Evolutionary conservation across 2,113 vertebrate genomes (phyloP).

Genomic region (Athene cunicularia): DNA sequence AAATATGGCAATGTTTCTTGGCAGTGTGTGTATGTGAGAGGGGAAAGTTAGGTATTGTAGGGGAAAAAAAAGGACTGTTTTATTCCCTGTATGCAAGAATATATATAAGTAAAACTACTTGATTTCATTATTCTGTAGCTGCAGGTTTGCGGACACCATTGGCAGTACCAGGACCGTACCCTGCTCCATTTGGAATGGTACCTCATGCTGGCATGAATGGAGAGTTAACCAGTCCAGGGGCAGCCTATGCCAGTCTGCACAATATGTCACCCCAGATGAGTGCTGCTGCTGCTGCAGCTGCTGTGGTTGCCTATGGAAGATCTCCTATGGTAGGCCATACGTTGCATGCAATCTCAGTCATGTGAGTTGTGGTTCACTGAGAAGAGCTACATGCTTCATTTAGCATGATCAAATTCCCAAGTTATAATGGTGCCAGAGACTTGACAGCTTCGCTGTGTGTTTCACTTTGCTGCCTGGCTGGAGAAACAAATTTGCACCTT

Average conservation of each 20-base stretch:
- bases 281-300: constrained; percentile 85
- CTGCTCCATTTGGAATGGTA: constrained; percentile 90
- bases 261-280: constrained; percentile 98
- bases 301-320: constrained; percentile 90
- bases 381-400: constrained; percentile 11
- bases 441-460: not conserved
- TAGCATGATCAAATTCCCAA: not conserved
- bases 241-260: constrained; percentile 91
- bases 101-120: not conserved
- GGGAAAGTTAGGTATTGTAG: not conserved
- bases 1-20: not conserved
- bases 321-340: constrained; percentile 88
- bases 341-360: not conserved
- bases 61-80: not conserved
- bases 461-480: not conserved
- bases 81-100: not conserved
- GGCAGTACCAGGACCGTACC: constrained; percentile 91
- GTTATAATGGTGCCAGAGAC: not conserved
- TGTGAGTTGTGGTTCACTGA: not conserved
- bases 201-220: constrained; percentile 92
- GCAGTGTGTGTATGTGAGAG: not conserved
- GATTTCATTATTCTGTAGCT: constrained; percentile 67
- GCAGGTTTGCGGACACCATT: constrained; percentile 89
- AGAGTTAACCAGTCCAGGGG: constrained; percentile 88
- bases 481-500: not conserved